Conservation (phyloP, 92 coral and sea anemone genomes). For the Micromussa lordhowensis region DNA sequence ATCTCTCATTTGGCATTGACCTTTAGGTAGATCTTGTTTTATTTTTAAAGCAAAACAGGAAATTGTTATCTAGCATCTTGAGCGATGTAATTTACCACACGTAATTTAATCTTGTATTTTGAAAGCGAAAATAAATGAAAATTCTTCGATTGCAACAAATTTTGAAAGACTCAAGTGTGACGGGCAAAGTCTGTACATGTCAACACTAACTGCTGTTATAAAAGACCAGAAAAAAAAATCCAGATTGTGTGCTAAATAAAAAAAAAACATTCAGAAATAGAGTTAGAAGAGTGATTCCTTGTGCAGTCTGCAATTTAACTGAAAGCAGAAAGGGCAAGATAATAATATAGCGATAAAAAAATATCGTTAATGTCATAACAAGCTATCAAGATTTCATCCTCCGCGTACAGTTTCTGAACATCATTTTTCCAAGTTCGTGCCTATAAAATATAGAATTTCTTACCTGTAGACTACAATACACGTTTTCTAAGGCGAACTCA, state of each 20-base stretch:
- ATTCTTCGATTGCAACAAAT: neutral
- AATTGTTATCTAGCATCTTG: neutral
- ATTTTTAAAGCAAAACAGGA: conserved; percentile 19
- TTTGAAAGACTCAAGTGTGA: too few relatives aligned
- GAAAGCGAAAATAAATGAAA: neutral
- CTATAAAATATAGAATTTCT: neutral
- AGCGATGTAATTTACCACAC: neutral
- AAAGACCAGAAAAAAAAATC: neutral
- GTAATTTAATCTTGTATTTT: neutral
- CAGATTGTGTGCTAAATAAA: neutral
- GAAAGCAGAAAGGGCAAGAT: neutral
- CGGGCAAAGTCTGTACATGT: neutral
- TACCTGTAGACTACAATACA: neutral
- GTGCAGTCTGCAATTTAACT: neutral
- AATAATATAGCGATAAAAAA: neutral
- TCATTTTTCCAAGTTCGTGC: neutral
- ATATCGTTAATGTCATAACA: neutral
- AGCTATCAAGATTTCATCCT: neutral
- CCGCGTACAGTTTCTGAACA: neutral
- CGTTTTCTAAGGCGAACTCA: conserved; percentile 5
- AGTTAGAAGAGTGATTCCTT: neutral
- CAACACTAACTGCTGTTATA: neutral
- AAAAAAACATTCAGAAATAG: neutral
- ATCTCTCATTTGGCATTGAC: neutral
- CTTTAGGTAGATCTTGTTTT: neutral